phyloP scores from a whole-genome alignment of 1,140 invertebrate genomes.

The Antheraea mylitta region DNA sequence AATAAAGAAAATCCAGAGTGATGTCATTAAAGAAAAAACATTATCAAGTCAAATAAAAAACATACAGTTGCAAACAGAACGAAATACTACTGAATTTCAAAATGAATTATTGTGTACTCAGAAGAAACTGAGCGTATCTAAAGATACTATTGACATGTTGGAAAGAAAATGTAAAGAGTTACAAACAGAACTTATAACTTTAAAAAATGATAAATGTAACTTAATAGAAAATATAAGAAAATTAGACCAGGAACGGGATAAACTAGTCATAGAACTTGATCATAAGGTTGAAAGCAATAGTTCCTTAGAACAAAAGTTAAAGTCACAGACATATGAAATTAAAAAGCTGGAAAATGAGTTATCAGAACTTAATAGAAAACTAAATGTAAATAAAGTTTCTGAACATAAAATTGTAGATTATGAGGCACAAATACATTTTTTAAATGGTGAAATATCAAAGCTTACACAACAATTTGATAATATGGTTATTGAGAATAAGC shows the following conservation, averaged over 20 bases:
- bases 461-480: conserved; percentile 76
- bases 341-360: conserved; percentile 68
- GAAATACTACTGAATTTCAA: conserved; percentile 79
- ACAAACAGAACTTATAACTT: conserved; percentile 77
- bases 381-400: conserved; percentile 66
- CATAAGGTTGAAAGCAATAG: conserved; percentile 80
- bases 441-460: conserved; percentile 73
- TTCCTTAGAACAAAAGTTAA: conserved; percentile 79
- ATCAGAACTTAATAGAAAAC: conserved; percentile 61
- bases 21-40: conserved; percentile 71
- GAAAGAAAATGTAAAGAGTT: conserved; percentile 79
- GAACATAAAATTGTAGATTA: conserved; percentile 79
- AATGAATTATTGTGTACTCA: conserved; percentile 78
- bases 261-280: conserved; percentile 80
- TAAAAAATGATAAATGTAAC: conserved; percentile 80
- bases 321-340: conserved; percentile 71
- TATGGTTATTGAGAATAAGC: conserved; percentile 80
- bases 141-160: conserved; percentile 75
- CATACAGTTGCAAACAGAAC: conserved; percentile 82
- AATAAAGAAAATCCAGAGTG: conserved; percentile 67
- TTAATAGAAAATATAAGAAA: conserved; percentile 77
- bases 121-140: conserved; percentile 77
- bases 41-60: conserved; percentile 78
- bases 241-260: conserved; percentile 81
- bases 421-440: conserved; percentile 77